A percentile compares a stretch with the other conserved stretches of the same genome.
Evolutionary conservation across 2,113 vertebrate genomes (phyloP).

Genomic region (Ochotona princeps): DNA sequence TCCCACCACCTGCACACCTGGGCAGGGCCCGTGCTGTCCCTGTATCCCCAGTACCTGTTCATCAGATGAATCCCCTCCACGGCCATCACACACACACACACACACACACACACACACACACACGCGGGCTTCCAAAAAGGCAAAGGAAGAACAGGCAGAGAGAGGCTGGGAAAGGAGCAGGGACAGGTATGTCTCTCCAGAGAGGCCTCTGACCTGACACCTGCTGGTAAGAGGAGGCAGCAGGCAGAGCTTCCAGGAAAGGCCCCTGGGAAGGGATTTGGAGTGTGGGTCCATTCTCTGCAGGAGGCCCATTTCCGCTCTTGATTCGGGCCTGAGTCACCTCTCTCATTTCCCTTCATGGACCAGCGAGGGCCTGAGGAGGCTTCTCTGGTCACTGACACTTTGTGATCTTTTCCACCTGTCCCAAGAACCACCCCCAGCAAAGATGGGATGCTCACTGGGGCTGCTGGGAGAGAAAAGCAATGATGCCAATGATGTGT

Average conservation of each 20-base stretch:
- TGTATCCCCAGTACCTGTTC: no score
- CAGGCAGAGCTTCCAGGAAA: neutral
- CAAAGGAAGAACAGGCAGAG: neutral
- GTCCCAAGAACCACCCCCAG: neutral
- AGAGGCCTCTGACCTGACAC: neutral
- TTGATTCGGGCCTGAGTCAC: neutral
- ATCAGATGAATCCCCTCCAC: neutral
- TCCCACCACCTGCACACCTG: no score
- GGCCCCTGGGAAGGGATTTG: neutral
- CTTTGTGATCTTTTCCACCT: neutral
- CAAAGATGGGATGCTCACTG: neutral
- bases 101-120: no score
- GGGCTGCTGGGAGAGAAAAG: neutral
- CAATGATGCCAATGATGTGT: no score
- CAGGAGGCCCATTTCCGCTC: neutral
- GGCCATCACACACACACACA: neutral
- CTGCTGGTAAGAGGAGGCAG: neutral
- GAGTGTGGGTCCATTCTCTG: fast-evolving
- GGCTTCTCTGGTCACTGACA: neutral
- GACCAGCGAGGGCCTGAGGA: neutral
- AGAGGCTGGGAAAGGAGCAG: neutral
- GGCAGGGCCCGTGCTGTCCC: neutral
- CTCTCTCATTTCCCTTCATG: slow-evolving; percentile 30
- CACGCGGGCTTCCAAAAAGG: no score
- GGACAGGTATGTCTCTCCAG: neutral